These are phyloP conservation scores for Crioceris asparagi DNA, from an alignment of 2,888 invertebrate genomes.

Conservation along the genomic window DNA sequence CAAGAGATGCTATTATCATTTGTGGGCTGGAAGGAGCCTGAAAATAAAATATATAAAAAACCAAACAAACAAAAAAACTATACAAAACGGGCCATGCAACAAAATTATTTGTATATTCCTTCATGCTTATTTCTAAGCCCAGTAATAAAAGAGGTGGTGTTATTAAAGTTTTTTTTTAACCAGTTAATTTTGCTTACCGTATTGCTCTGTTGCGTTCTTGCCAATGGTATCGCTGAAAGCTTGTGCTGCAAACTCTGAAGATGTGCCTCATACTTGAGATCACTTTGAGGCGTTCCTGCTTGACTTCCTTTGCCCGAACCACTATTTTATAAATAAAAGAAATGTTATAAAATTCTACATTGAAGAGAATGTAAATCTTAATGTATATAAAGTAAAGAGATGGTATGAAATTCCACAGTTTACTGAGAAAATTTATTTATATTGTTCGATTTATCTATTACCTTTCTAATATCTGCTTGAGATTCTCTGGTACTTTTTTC, in stretches of 20 bases:
- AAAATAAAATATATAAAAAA: constrained; percentile 8
- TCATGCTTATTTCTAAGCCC: too few species aligned
- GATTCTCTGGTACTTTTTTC: constrained; percentile 29
- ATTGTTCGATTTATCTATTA: constrained; percentile 8
- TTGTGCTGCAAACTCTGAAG: constrained; percentile 63
- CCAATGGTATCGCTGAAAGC: constrained; percentile 46
- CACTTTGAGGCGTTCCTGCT: constrained; percentile 54
- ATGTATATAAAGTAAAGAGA: too few species aligned
- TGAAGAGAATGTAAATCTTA: too few species aligned
- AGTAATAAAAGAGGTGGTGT: too few species aligned
- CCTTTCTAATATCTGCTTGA: constrained; percentile 38
- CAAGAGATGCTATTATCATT: constrained; percentile 40
- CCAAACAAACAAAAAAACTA: not conserved
- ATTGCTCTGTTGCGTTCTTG: constrained; percentile 25
- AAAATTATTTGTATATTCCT: too few species aligned
- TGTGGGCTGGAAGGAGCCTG: constrained; percentile 51
- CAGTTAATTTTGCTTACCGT: constrained; percentile 40
- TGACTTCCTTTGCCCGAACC: constrained; percentile 43
- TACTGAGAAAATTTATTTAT: too few species aligned
- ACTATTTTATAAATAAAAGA: constrained; percentile 7
- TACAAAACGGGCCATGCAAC: too few species aligned
- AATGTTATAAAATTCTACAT: too few species aligned
- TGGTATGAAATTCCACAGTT: too few species aligned
- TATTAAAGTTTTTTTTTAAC: too few species aligned
- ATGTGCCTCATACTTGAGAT: constrained; percentile 54